A percentile compares a stretch with the other conserved stretches of the same genome.
Conservation (phyloP, 30 jellyfish, hydroid and myxozoan species). For the Pelagia noctiluca region DNA sequence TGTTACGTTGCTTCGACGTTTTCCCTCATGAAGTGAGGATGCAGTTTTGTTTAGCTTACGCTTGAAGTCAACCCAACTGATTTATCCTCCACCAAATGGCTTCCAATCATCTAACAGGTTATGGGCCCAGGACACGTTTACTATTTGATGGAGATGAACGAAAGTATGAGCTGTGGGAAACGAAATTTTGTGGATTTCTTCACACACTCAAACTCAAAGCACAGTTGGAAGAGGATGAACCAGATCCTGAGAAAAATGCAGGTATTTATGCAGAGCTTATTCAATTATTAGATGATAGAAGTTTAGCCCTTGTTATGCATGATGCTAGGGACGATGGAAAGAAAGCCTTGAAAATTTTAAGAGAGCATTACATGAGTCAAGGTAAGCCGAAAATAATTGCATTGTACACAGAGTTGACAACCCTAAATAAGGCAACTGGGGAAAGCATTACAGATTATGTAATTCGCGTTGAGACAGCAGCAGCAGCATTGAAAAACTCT, state of each 20-base stretch:
- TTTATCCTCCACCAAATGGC: constrained; percentile 21
- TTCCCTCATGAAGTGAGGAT: constrained; percentile 6
- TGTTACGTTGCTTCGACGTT: neutral
- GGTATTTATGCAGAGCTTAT: constrained; percentile 46
- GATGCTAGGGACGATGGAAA: constrained; percentile 67
- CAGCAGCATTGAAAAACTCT: constrained; percentile 41
- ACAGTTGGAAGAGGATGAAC: constrained; percentile 7
- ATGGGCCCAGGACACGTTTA: constrained; percentile 62
- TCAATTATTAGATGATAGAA: constrained; percentile 60
- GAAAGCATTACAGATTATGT: constrained; percentile 61
- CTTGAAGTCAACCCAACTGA: neutral
- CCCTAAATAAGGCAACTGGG: constrained; percentile 26
- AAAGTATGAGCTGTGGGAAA: constrained; percentile 46
- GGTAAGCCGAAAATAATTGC: constrained; percentile 54
- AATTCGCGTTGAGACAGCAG: constrained; percentile 53
- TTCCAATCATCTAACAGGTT: constrained; percentile 44
- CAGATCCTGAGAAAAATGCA: constrained; percentile 26
- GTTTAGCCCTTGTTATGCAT: constrained; percentile 44
- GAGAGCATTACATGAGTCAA: constrained; percentile 54
- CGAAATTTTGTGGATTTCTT: constrained; percentile 16
- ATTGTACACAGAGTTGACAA: constrained; percentile 51
- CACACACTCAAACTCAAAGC: neutral
- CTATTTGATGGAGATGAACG: constrained; percentile 58
- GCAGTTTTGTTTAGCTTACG: neutral
- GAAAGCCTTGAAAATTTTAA: constrained; percentile 39